phyloP scores from a whole-genome alignment of 2,797 vertebrate species.

The Lacerta agilis region DNA sequence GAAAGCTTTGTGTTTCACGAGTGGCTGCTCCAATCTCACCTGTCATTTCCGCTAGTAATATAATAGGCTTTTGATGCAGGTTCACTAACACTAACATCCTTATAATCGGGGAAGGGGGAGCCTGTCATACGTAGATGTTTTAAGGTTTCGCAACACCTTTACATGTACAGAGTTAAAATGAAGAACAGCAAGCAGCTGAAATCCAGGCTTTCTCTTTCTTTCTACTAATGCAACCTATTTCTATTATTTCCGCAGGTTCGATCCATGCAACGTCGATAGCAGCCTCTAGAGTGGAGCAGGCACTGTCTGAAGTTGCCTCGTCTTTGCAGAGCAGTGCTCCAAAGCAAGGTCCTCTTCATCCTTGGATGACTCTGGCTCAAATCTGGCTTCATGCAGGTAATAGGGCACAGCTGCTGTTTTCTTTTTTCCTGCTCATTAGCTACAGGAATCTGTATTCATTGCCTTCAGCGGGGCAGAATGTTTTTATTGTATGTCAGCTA shows the following conservation, averaged over 20 bases:
- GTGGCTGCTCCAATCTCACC: slow-evolving; percentile 8
- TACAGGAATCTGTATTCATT: not conserved
- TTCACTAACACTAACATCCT: slow-evolving; percentile 24
- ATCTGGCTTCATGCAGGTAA: slow-evolving; percentile 99
- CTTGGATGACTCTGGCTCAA: slow-evolving; percentile 98
- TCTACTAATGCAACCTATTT: slow-evolving; percentile 25
- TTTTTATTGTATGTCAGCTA: not conserved
- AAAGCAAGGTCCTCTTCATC: slow-evolving; percentile 94
- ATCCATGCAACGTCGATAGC: slow-evolving; percentile 96
- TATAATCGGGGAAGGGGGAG: not conserved
- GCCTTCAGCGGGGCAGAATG: slow-evolving; percentile 24
- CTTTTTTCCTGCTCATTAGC: not conserved
- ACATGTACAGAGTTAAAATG: not conserved
- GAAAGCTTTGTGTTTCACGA: slow-evolving; percentile 32
- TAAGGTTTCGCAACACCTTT: not conserved
- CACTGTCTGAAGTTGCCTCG: slow-evolving; percentile 94
- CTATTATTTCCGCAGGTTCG: slow-evolving; percentile 82
- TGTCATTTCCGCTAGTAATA: slow-evolving; percentile 12
- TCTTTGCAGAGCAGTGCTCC: slow-evolving; percentile 97
- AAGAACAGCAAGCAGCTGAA: slow-evolving; percentile 4
- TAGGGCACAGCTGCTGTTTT: not conserved
- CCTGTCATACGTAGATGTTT: not conserved
- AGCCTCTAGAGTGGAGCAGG: slow-evolving; percentile 97
- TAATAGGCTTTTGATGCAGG: not conserved
- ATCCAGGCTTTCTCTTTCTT: not conserved